Evolutionary conservation across 37 sponge, comb jelly and placozoan genomes (phyloP), one percentile per base, ranked within the genome.

Genomic region (Halichondria panicea): DNA sequence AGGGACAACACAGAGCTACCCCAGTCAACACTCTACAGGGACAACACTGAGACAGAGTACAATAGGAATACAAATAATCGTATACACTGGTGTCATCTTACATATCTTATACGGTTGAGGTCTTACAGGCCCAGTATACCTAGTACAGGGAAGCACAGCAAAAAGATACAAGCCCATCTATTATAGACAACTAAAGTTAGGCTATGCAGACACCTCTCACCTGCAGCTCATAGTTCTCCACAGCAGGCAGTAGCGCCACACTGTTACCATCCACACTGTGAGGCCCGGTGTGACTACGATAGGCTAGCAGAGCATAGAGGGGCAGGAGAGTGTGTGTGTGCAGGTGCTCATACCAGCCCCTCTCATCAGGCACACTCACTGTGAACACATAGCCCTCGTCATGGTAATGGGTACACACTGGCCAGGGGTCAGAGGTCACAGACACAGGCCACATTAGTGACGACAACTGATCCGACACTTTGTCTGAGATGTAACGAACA

Each of bases 351-450:
- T 75, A 75, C 4, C 44, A 33, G 45, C 44, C 63, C 31, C 43
- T 46, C 5, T 18, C 7, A 27, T 45, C 9, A 5, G 76, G 63
- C 15, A 43, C 15, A 33, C 63, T 64, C 43, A 75, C 31, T 21
- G 76, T 43, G 46, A 75, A 75, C 9, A 61, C 34, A 25, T 63
- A 75, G 2, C 48, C 76, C 33, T 75, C 76, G 30, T 75, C 76
- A 24, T 38, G 63, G 15, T 62, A 62, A 6, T 62, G 35, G 0
- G 62, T 75, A 42, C 76, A 75, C 45, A 18, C 28, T 11, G 76
- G 76, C 61, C 58, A 62, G 28, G 34, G 46, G 35, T 42, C 19
- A 33, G 76, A 11, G 3, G 63, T 75, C 48, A 40, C 61, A 4
- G 38, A 6, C 1, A 62, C 25, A 4, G 63, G 63, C 76, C 76